A percentile compares a stretch with the other conserved stretches of the same genome.
These are phyloP conservation scores for Dreissena rostriformis DNA, from an alignment of 1,140 invertebrate genomes.

Conservation along the genomic window DNA sequence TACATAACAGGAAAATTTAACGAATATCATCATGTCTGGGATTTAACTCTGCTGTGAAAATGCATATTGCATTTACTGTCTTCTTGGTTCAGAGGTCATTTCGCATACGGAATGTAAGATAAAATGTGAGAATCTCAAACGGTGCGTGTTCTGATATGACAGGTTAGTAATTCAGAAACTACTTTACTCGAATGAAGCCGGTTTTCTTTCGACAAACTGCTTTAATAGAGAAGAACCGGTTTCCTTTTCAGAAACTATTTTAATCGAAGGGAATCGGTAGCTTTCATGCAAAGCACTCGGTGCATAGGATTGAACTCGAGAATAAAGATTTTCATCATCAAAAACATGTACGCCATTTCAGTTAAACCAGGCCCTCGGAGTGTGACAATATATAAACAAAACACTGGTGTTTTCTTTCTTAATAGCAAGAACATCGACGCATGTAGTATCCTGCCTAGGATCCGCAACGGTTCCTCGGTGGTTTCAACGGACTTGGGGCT, in stretches of 20 bases:
- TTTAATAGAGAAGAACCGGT: no score
- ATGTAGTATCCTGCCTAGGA: slow-evolving; percentile 15
- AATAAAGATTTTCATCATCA: not conserved
- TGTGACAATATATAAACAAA: not conserved
- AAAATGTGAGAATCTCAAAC: no score
- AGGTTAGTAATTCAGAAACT: not conserved
- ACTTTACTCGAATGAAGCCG: not conserved
- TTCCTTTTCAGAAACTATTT: no score
- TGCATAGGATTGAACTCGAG: not conserved
- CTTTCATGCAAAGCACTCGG: no score
- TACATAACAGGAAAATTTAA: no score
- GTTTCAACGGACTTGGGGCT: slow-evolving; percentile 17
- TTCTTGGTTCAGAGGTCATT: no score
- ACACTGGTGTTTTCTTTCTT: not conserved
- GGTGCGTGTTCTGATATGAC: not conserved
- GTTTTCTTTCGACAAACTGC: no score
- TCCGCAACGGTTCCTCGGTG: slow-evolving; percentile 29
- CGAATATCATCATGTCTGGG: no score
- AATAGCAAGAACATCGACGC: slow-evolving; percentile 37
- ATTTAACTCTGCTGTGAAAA: no score
- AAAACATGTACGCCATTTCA: not conserved
- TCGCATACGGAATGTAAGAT: no score
- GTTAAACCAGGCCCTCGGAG: not conserved
- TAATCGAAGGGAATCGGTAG: no score
- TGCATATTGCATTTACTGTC: no score